Percentiles rank a stretch among this genome's conserved stretches.
phyloP scores from a whole-genome alignment of 1,140 invertebrate genomes.

The Parapsyche elsis region DNA sequence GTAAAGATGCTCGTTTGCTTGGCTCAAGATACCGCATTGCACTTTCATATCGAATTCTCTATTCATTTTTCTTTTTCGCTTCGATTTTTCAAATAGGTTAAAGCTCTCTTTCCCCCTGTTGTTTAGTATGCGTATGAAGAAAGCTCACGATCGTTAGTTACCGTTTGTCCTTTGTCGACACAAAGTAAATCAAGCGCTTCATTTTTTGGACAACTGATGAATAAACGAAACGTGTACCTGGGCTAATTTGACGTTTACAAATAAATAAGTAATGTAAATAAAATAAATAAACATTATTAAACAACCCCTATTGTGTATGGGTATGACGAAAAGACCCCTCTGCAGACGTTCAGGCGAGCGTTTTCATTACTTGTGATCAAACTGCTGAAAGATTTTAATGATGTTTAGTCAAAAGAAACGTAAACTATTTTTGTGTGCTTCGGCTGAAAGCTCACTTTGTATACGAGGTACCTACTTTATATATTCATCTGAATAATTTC shows the following conservation, averaged over 20 bases:
- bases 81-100: not conserved
- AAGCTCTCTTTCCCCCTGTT: not conserved
- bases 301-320: not conserved
- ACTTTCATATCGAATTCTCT: not conserved
- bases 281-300: not conserved
- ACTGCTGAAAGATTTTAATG: conserved; percentile 46
- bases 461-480: not conserved
- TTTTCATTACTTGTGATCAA: conserved; percentile 46
- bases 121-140: conserved; percentile 25
- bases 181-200: conserved; percentile 38
- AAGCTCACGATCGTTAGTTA: conserved; percentile 18
- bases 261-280: not conserved
- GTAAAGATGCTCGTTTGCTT: conserved; percentile 44
- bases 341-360: not conserved
- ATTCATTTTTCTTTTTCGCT: not conserved
- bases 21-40: not conserved
- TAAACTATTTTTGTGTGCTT: conserved; percentile 30
- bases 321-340: not conserved
- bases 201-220: conserved; percentile 36
- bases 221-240: conserved; percentile 2
- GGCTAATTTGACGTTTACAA: conserved; percentile 20
- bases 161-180: conserved; percentile 22
- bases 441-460: conserved; percentile 19
- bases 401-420: conserved; percentile 46
- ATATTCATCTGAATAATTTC: not conserved